Percentiles rank a stretch among this genome's conserved stretches.
Evolutionary conservation across 2,797 vertebrate species (phyloP).

Genomic region (Cygnus olor): DNA sequence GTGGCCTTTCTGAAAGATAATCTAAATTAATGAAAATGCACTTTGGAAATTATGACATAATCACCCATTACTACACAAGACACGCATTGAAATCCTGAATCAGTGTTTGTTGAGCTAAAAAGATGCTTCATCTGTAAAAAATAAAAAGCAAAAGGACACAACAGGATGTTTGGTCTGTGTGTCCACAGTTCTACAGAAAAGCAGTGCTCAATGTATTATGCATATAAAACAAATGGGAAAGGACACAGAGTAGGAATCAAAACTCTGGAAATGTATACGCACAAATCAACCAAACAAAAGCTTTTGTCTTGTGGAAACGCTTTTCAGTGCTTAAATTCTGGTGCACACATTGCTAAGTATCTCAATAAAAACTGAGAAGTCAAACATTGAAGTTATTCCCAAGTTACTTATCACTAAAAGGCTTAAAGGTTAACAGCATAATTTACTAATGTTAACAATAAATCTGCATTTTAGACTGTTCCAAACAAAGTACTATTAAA

Average conservation of each 20-base stretch:
- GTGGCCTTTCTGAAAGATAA: slow-evolving; percentile 58
- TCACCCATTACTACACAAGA: background rate
- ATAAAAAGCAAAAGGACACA: slow-evolving; percentile 25
- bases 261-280: background rate
- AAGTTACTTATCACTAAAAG: background rate
- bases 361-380: background rate
- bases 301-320: background rate
- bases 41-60: slow-evolving; percentile 57
- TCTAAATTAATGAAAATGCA: slow-evolving; percentile 56
- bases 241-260: background rate
- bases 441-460: background rate
- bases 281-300: background rate
- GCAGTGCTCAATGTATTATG: background rate
- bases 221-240: background rate
- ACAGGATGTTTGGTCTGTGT: slow-evolving; percentile 19
- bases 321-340: background rate
- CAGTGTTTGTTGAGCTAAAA: slow-evolving; percentile 17
- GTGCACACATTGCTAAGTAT: background rate
- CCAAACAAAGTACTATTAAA: background rate
- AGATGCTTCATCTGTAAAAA: slow-evolving; percentile 7
- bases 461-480: background rate
- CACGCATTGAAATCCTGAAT: slow-evolving; percentile 56
- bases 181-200: background rate
- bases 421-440: background rate
- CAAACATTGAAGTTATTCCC: background rate